Evolutionary conservation across 2,797 vertebrate genomes (phyloP).

Genomic region (Saxicola maurus): DNA sequence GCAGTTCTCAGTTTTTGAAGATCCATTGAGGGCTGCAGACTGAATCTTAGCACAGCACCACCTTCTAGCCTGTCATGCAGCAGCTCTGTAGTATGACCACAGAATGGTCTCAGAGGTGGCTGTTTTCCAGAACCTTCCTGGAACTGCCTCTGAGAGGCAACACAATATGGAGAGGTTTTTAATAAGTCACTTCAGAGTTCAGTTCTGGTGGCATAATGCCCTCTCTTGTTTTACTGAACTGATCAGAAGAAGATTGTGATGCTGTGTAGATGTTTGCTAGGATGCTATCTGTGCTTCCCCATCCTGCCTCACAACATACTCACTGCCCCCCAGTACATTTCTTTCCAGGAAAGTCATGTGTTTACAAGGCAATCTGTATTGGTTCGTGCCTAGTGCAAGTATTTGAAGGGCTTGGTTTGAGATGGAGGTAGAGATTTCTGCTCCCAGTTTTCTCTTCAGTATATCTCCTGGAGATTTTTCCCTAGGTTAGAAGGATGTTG

Average conservation of each 20-base stretch:
- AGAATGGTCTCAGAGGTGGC: not conserved
- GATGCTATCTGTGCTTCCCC: not conserved
- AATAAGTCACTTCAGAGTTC: not conserved
- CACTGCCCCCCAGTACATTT: not conserved
- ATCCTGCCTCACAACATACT: not conserved
- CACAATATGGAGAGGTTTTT: not conserved
- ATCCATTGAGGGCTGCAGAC: not conserved
- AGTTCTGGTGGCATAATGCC: not conserved
- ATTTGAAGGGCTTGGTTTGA: not conserved
- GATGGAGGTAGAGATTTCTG: not conserved
- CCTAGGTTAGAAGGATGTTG: not conserved
- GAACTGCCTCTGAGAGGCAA: not conserved
- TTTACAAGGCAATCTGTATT: not conserved
- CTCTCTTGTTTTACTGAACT: not conserved
- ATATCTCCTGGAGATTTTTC: not conserved
- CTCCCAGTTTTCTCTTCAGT: not conserved
- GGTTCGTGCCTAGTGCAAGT: not conserved
- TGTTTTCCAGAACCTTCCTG: not conserved
- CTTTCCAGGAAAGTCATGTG: not conserved
- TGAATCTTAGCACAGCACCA: not conserved
- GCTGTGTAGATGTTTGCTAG: not conserved
- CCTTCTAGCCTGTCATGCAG: not conserved
- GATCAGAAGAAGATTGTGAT: not conserved
- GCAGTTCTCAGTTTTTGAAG: not conserved
- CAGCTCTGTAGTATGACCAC: not conserved